Evolutionary conservation across 1,140 invertebrate genomes (phyloP).

Genomic region (Aricia agestis): DNA sequence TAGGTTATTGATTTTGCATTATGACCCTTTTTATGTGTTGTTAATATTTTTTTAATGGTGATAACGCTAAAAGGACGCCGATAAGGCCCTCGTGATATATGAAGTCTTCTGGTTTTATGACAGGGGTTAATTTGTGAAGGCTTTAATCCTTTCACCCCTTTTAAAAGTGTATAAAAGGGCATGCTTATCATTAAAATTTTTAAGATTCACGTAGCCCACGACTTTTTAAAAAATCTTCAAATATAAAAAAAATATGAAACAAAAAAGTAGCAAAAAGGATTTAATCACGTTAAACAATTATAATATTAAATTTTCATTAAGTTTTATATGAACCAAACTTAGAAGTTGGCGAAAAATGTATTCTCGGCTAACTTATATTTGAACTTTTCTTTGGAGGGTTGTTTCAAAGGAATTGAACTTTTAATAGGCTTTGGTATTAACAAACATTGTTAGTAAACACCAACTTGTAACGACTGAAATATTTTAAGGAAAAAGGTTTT

Average conservation of each 20-base stretch:
- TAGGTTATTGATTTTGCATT: neutral
- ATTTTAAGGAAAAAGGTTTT: neutral
- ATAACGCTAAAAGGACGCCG: neutral
- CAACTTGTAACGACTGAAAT: conserved; percentile 4
- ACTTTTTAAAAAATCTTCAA: neutral
- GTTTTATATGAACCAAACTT: conserved; percentile 2
- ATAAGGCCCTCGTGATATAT: neutral
- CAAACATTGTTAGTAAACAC: conserved; percentile 5
- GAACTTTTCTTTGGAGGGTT: neutral
- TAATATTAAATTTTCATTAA: neutral
- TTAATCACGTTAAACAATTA: neutral
- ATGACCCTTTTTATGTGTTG: neutral
- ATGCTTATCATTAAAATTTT: neutral
- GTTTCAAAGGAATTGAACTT: conserved; percentile 12
- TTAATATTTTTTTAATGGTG: conserved; percentile 1
- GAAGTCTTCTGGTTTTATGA: neutral
- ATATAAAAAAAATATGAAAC: neutral
- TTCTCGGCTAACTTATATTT: neutral
- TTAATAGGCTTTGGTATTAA: conserved; percentile 1
- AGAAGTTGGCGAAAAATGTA: neutral
- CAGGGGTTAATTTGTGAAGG: neutral
- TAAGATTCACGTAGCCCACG: no score
- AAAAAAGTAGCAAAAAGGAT: neutral
- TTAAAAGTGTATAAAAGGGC: neutral
- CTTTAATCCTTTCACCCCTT: neutral